phyloP scores from a whole-genome alignment of 2,888 invertebrate species.

The Unio pictorum region DNA sequence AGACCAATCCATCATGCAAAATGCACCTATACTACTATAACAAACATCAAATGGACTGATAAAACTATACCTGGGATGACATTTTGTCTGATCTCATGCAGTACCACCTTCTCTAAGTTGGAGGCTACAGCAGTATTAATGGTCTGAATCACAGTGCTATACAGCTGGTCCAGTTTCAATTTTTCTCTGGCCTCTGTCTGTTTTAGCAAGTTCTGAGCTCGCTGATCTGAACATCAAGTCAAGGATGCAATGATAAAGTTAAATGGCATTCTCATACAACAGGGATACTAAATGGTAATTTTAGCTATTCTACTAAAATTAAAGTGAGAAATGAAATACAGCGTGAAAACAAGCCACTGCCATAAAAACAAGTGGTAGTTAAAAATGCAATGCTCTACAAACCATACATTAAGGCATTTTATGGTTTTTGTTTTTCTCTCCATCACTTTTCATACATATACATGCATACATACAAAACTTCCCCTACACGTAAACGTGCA shows the following conservation, averaged over 20 bases:
- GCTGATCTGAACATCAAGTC: conserved; percentile 42
- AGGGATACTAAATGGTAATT: neutral
- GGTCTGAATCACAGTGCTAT: conserved; percentile 76
- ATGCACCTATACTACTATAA: neutral
- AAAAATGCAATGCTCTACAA: too few relatives aligned
- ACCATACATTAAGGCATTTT: too few relatives aligned
- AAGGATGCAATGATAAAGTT: too few relatives aligned
- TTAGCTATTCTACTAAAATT: too few relatives aligned
- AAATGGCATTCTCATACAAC: neutral
- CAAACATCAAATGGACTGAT: neutral
- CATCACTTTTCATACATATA: too few relatives aligned
- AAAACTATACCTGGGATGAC: conserved; percentile 70
- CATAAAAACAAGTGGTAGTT: too few relatives aligned
- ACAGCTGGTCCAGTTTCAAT: conserved; percentile 67
- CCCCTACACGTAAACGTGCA: too few relatives aligned
- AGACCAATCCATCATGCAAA: too few relatives aligned
- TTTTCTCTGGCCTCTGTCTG: conserved; percentile 54
- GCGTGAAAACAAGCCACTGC: too few relatives aligned
- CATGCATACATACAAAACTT: too few relatives aligned
- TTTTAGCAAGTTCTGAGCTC: conserved; percentile 56
- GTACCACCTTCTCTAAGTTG: conserved; percentile 76
- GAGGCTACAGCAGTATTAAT: conserved; percentile 74
- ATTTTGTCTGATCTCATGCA: conserved; percentile 76
- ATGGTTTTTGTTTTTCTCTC: too few relatives aligned
- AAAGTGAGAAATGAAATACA: too few relatives aligned